Evolutionary conservation across 2,888 invertebrate species (phyloP), one percentile per base, ranked within the genome.

Genomic region (Temnothorax ravouxi): DNA sequence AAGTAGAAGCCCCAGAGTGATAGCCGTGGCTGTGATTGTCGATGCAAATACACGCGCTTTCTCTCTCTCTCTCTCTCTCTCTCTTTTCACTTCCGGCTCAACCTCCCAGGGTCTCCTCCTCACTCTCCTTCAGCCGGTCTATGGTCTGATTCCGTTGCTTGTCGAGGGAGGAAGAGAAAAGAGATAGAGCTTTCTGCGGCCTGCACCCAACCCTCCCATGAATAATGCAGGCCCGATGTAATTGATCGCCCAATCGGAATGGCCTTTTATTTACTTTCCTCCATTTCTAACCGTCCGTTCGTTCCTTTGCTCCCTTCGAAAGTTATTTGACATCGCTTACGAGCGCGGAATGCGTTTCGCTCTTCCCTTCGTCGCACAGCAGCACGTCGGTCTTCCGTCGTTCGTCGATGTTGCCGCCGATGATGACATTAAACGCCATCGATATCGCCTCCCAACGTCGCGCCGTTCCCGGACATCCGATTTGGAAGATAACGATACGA

Each of bases 211-310:
- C 91, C 92, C 66, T 93, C 92, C 93, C 92, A 94, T 94, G 94
- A 94, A 94, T 94, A 94, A 94, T 94, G 94, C 94, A 94, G 91
- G 90, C 93, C 91, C 91, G 91, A 94, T 94, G 94, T 94, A 94
- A 94, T 94, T 94, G 94, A 94, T 94, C 94, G 93, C 92, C 94
- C 94, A 94, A 94, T 94, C 93, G 94, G 94, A 94, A 94, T 94
- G 93, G 94, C 94, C 94, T 94, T 94, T 94, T 94, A 94, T 94
- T 94, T 94, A 94, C 94, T 94, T 94, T 94, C 92, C 93, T 93
- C 92, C 93, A 89, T 92, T 94, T 90, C 87, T 88, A 91, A 89
- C 89, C 90, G 92, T 90, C 90, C 92, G 90, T 92, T 90, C 92
- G 91, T 91, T 92, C 92, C 90, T 92, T 90, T 90, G 89, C 86